These are phyloP conservation scores for Acholoe squamosa DNA, from an alignment of 2,888 invertebrate species.

Conservation along the genomic window DNA sequence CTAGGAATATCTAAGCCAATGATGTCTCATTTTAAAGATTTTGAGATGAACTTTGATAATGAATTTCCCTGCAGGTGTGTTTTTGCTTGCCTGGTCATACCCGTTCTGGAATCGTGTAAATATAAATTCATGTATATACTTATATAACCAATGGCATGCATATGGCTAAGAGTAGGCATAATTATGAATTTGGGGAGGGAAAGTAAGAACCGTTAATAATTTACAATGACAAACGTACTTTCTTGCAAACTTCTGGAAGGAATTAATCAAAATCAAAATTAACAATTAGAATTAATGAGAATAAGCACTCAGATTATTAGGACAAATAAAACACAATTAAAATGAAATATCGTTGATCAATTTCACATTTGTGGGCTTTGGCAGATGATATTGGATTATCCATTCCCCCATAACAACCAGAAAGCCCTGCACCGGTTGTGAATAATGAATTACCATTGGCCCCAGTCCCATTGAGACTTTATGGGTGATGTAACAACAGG, in stretches of 20 bases:
- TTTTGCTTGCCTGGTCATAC: too few relatives aligned
- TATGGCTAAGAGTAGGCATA: too few relatives aligned
- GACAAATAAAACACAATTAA: slow-evolving; percentile 34
- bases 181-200: too few relatives aligned
- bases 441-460: neutral
- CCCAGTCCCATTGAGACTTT: neutral
- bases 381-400: slow-evolving; percentile 30
- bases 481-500: neutral
- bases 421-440: neutral
- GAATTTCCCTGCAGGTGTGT: too few relatives aligned
- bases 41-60: too few relatives aligned
- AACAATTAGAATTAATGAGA: neutral
- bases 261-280: slow-evolving; percentile 24
- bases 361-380: slow-evolving; percentile 17
- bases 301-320: slow-evolving; percentile 30
- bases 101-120: too few relatives aligned
- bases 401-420: neutral
- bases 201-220: neutral
- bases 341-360: slow-evolving; percentile 51
- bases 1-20: too few relatives aligned
- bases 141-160: too few relatives aligned
- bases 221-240: neutral
- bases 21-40: too few relatives aligned
- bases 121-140: too few relatives aligned
- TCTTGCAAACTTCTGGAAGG: neutral